phyloP scores from a whole-genome alignment of 2,113 vertebrate species.

The Trematomus loennbergii region DNA sequence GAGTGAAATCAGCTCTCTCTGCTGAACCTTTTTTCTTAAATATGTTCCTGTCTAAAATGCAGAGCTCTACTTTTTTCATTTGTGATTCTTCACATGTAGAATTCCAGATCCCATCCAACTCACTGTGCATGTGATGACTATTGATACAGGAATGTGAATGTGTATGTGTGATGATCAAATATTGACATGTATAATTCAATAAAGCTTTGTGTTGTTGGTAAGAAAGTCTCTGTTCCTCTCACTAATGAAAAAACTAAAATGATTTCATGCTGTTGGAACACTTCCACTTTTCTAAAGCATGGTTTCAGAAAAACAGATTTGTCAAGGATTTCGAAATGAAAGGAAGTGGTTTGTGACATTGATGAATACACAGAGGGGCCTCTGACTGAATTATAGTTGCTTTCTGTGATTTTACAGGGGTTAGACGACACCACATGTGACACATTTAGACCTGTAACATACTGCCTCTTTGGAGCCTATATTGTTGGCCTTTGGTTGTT shows the following conservation, averaged over 20 bases:
- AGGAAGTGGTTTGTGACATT: conserved; percentile 39
- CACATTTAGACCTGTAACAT: background rate
- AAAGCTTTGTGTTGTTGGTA: conserved; percentile 60
- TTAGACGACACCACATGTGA: background rate
- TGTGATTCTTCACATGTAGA: conserved; percentile 1
- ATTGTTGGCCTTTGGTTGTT: background rate
- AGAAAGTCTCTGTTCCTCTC: conserved; percentile 11
- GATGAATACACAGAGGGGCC: background rate
- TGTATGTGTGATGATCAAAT: conserved; percentile 15
- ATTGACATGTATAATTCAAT: conserved; percentile 48
- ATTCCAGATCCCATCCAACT: background rate
- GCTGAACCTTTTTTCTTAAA: conserved; percentile 70
- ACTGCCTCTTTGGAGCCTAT: background rate
- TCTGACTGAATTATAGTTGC: background rate
- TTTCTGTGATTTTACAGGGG: background rate
- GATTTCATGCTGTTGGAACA: conserved; percentile 13
- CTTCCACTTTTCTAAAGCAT: conserved; percentile 47
- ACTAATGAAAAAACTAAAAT: background rate
- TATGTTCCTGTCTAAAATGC: conserved; percentile 3
- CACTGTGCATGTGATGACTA: conserved; percentile 2
- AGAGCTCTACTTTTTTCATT: conserved; percentile 16
- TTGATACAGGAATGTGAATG: conserved; percentile 18
- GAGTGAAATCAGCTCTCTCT: conserved; percentile 88
- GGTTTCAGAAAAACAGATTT: conserved; percentile 24
- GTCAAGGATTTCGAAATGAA: conserved; percentile 49